Evolutionary conservation across 2,113 vertebrate genomes (phyloP), one percentile per base, ranked within the genome.

Genomic region (Reinhardtius hippoglossoides): DNA sequence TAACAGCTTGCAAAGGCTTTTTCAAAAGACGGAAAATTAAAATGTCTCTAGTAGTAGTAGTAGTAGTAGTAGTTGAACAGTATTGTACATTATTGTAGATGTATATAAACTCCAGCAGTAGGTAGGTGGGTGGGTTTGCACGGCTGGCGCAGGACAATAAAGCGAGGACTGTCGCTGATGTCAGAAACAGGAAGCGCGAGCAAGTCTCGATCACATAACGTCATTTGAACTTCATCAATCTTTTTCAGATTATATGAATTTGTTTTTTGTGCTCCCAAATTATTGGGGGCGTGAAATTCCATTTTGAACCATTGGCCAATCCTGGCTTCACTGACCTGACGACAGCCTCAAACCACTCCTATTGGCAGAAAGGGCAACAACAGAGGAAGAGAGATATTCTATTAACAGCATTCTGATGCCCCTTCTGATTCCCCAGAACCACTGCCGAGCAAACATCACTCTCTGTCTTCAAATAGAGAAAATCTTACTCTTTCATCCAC

Each of bases 41-140:
- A 80, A 80, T 78, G 83, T 88, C 40, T 85, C 1, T 50, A 50
- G 46, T 50, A 50, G 46, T 50, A 50, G 46, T 48, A 48, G 46
- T 83, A 94, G 94, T 83, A 94, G 94, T 89, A 92, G 86, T 95
- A 93, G 94, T 95, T 94, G 90, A 95, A 91, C 83, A 93, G 94
- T 93, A 94, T 95, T 94, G 92, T 94, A 93, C 93, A 95, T 95
- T 94, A 92, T 94, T 91, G 92, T 87, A 94, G 85, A 82, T 92
- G 94, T 78, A 82, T 93, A 94, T 92, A 88, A 93, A 95, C 89
- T 91, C 92, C 92, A 56, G 80, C 21, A 68, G 78, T 81, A 69
- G 71, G 71, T 74, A 12, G 55, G 73, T 78, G 55, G 67, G 77
- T 20, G 21, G 74, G 50, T 76, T 72, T 82, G 56, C 1, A 67